A percentile compares a stretch with the other conserved stretches of the same genome.
phyloP scores from a whole-genome alignment of 2,888 invertebrate genomes.

The Diplazon laetatorius region DNA sequence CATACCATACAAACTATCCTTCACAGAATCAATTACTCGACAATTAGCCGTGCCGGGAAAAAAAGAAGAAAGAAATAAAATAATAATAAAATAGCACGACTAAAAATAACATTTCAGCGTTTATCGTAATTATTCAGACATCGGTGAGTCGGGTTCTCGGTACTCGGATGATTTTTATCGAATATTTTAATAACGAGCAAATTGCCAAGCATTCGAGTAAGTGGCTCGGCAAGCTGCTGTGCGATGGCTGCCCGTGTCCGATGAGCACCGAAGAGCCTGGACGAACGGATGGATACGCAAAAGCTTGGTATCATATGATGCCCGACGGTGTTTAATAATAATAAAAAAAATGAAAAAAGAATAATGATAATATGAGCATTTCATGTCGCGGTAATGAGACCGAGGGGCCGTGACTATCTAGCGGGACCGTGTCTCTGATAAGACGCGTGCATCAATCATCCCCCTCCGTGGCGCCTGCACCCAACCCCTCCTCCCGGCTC shows the following conservation, averaged over 20 bases:
- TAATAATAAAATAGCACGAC: slow-evolving; percentile 14
- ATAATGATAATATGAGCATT: slow-evolving; percentile 82
- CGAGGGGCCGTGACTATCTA: slow-evolving; percentile 69
- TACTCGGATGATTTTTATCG: slow-evolving; percentile 19
- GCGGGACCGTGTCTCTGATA: slow-evolving; percentile 73
- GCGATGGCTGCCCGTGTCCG: background rate
- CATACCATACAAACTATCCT: background rate
- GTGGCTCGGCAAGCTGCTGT: slow-evolving; percentile 2
- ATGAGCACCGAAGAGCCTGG: slow-evolving; percentile 34
- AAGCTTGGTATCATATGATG: slow-evolving; percentile 36
- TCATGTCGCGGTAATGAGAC: slow-evolving; percentile 80
- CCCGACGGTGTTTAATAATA: slow-evolving; percentile 77
- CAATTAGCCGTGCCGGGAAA: background rate
- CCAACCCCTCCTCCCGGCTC: slow-evolving; percentile 21
- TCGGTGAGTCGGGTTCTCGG: slow-evolving; percentile 11
- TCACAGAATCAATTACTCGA: slow-evolving; percentile 5
- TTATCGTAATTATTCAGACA: slow-evolving; percentile 56
- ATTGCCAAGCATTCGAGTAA: slow-evolving; percentile 48
- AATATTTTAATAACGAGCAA: slow-evolving; percentile 58
- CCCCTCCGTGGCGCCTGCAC: slow-evolving; percentile 50
- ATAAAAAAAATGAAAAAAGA: no score
- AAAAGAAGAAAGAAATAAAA: slow-evolving; percentile 2
- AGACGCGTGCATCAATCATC: slow-evolving; percentile 70
- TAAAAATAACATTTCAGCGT: slow-evolving; percentile 44
- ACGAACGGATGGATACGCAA: slow-evolving; percentile 41